Evolutionary conservation across 2,888 invertebrate genomes (phyloP), one percentile per base, ranked within the genome.

Genomic region (Plagiodera versicolora): DNA sequence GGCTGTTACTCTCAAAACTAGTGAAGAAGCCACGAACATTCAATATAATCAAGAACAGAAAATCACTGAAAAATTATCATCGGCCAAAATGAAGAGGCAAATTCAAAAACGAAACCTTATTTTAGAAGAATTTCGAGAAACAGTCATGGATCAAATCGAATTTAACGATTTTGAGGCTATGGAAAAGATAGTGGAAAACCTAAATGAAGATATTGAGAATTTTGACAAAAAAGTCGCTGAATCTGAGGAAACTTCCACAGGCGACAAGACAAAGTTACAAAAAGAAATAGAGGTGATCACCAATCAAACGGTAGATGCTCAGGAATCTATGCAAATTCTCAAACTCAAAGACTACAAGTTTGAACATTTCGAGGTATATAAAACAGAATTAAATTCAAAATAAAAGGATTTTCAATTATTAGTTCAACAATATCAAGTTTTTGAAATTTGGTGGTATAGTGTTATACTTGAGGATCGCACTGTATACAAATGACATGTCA

Each of bases 191-290:
- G 65, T 68, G 3, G 67, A 70, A 17, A 61, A 65, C 14, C 60
- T 68, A 24, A 63, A 67, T 30, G 54, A 62, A 17, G 65, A 69
- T 48, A 70, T 70, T 14, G 63, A 66, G n/a, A 28, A 56, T 58
- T 18, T 69, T 64, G 19, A 9, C 45, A 50, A 50, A 44, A 9
- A 18, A 24, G 11, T 47, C 30, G 24, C 16, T n/a, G 14, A 52
- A 9, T 14, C 53, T n/a, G 35, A 35, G 32, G 6, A 20, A 39
- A 39, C 32, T 32, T 6, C 32, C 2, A 32, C 11, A 2, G 32
- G 10, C 9, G 32, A 32, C 24, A 24, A 6, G 24, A 6, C 3
- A 32, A 32, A 6, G 11, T 10, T 32, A 20, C 39, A 18, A 24
- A 24, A 28, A 54, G 16, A 46, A 46, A 24, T 24, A 1, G 48